Evolutionary conservation across 2,888 invertebrate genomes (phyloP), one percentile per base, ranked within the genome.

Genomic region (Hypselothyrea guttata): DNA sequence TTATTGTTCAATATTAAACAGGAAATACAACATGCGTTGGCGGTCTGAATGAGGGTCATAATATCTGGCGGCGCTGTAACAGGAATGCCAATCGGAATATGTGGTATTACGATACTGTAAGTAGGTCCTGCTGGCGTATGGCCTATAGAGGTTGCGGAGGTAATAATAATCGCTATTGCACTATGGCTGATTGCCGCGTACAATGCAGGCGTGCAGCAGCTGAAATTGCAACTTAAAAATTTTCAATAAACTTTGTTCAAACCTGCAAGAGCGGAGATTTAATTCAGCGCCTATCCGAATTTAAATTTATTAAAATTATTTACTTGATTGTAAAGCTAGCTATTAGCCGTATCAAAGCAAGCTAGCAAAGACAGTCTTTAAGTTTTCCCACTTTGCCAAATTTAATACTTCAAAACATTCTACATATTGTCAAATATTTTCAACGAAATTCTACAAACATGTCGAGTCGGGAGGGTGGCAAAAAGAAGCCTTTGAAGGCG

Each of bases 401-500:
- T 22, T 22, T 5, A 22, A 22, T 22, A 4, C 22, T 22, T 5
- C 22, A 2, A 22, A 22, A 22, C 22, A 22, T 5, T 22, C 22
- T 22, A 4, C 22, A 22, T 22, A 22, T 22, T 4, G 2, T 22
- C 5, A 22, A 22, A 22, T 22, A 22, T 22, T 22, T 22, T 22
- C 22, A 22, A 22, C n/a, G n/a, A 22, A 22, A 22, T 22, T 4
- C 22, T 22, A 5, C n/a, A 4, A 28, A 13, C 90, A 96, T 96
- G 96, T 94, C 95, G 71, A 94, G 95, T 64, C 93, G 96, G 52
- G 95, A 96, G 90, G 98, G 98, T 90, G 97, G 98, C 56, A 98
- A 98, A 90, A 98, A 98, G 90, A 98, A 98, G 90, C 98, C 98
- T 0, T 90, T 98, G 75, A 98, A 98, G 91, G 94, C 94, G 0